phyloP scores from a whole-genome alignment of 2,888 invertebrate genomes.

The Lottia scabra region DNA sequence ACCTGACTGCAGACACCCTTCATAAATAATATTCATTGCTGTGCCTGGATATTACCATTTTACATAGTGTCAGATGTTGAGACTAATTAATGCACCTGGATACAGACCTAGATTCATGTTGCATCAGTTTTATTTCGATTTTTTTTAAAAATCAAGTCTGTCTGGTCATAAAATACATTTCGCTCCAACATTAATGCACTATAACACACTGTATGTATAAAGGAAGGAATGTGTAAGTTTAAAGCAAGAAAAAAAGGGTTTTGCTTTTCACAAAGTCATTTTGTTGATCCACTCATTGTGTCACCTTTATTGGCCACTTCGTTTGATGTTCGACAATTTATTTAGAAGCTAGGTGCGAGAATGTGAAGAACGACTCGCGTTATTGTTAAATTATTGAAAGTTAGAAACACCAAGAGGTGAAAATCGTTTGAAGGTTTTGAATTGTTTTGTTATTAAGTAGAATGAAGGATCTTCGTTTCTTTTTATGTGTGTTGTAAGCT shows the following conservation, averaged over 20 bases:
- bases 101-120: too few species aligned
- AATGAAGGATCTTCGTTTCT: background rate
- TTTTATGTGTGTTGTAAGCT: background rate
- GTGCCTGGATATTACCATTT: too few species aligned
- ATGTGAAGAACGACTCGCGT: background rate
- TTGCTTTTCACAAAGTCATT: background rate
- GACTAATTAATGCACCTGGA: too few species aligned
- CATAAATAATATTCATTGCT: too few species aligned
- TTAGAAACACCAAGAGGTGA: background rate
- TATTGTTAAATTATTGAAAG: background rate
- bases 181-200: background rate
- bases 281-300: background rate
- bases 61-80: too few species aligned
- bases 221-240: background rate
- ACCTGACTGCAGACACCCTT: too few species aligned
- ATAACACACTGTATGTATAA: background rate
- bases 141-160: too few species aligned
- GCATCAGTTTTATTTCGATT: too few species aligned
- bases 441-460: background rate
- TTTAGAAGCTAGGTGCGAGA: background rate
- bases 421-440: background rate
- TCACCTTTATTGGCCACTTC: background rate
- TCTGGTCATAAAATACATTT: too few species aligned
- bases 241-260: background rate
- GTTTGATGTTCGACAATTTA: constrained; percentile 4